A percentile compares a stretch with the other conserved stretches of the same genome.
These are phyloP conservation scores for Cataglyphis livida DNA, from an alignment of 2,888 invertebrate species.

Conservation along the genomic window DNA sequence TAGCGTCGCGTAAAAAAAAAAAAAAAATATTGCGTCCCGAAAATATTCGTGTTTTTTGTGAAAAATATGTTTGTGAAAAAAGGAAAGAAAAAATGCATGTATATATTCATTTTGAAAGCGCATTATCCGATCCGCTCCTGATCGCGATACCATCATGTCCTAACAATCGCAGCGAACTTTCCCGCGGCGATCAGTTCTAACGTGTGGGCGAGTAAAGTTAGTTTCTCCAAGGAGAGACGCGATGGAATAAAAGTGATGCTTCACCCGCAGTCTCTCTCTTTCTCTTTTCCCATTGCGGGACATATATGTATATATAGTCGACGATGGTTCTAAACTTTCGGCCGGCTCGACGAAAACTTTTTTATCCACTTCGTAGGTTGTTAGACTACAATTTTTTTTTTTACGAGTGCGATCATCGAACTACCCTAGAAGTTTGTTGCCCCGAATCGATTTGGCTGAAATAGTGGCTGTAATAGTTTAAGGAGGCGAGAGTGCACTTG, in stretches of 20 bases:
- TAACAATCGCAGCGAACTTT: conserved; percentile 35
- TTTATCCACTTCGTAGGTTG: conserved; percentile 46
- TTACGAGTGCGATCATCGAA: conserved; percentile 39
- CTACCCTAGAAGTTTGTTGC: conserved; percentile 38
- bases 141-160: not conserved
- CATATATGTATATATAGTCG: conserved; percentile 8
- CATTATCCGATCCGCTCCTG: not conserved
- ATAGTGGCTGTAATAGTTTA: not conserved
- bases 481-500: not conserved
- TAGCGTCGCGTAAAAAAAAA: conserved; percentile 46
- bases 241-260: conserved; percentile 39
- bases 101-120: conserved; percentile 25
- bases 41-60: conserved; percentile 52
- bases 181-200: conserved; percentile 17
- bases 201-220: conserved; percentile 24
- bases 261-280: not conserved
- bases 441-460: not conserved
- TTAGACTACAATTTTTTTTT: conserved; percentile 23
- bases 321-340: conserved; percentile 46
- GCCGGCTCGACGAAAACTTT: conserved; percentile 48
- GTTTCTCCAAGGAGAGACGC: conserved; percentile 23
- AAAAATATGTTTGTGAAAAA: conserved; percentile 32
- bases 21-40: conserved; percentile 30
- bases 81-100: not conserved
- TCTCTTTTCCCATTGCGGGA: not conserved